Base-by-base conservation (phyloP, 2,797 vertebrate genomes). In the Crax fasciolata region DNA sequence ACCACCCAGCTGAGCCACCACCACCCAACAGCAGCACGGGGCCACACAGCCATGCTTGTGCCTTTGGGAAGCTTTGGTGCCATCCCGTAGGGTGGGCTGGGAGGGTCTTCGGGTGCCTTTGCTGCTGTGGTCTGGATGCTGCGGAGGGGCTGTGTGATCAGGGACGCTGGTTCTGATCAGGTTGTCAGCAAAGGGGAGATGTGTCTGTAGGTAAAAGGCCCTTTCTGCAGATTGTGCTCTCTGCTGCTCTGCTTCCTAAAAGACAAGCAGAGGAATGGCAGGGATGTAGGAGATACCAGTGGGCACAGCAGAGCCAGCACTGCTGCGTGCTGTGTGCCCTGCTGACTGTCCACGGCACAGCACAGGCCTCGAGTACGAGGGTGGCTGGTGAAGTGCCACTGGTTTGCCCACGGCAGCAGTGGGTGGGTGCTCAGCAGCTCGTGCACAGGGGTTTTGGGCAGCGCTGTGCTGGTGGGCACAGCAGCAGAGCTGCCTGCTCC, bases 391-490 rank as follows among this genome's bases (percentile, higher is more conserved):
- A 25, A 21, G n/a, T 12, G 62, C 70, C 1, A 17, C 16, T 0
- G 3, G 38, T 49, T 44, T 49, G 21, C 28, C 66, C 18, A 30
- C 1, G 32, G 39, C 20, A 27, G 74, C 67, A 18, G 30, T 11
- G 7, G 58, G 3, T 30, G 13, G 58, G 3, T 1, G 13, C 38
- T 71, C 11, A 5, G 63, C 35, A 44, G 62, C 44, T 54, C 11
- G 1, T 2, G 21, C 8, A n/a, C 27, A 20, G 74, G 25, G 41
- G 58, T 61, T 14, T 12, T 25, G 30, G 54, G 75, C 62, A n/a
- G 67, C 32, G 4, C 15, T 0, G 5, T 0, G 1, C 58, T 10
- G 43, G 30, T 1, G 5, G 25, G 52, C 27, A 49, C 1, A 1
- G 67, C 32, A 5, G 10, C 73, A 52, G n/a, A 32, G 23, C 54